Base-by-base conservation (phyloP, 2,113 vertebrate species). In the Stigmatopora argus region DNA sequence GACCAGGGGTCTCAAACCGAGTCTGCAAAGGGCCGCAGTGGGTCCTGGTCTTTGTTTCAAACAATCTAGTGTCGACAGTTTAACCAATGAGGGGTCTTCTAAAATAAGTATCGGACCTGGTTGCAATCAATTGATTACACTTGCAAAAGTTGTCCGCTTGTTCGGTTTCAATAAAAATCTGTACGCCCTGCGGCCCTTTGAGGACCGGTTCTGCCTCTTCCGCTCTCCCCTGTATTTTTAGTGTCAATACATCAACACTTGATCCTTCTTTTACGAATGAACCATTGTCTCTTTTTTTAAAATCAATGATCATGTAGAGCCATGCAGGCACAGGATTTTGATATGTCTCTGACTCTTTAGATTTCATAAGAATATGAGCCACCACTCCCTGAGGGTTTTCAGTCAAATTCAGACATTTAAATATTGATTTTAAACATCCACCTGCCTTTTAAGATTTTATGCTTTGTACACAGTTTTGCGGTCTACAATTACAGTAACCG, bases 301-400 rank as follows among this genome's bases (percentile, higher is more conserved):
- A 87, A 90, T 91, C 89, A 70, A 89, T 90, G 82, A 65, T 78
- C 81, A 70, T 70, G 69, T 76, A 76, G 75, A 77, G 74, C 78
- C 78, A 75, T 61, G 62, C 68, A 78, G 74, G 74, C 79, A 79
- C 69, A 38, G 66, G 78, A 85, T 80, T 87, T 85, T 18, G 72
- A 79, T 78, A 79, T 80, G 72, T 85, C 80, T 84, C 80, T 85
- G 79, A 82, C 79, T 85, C 75, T 83, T 82, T 81, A 82, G 71
- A 78, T 86, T 82, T 83, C 83, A 84, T 38, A 46, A 72, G 83
- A 87, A 87, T 35, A 75, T 70, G 85, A 88, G 18, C 75, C 67
- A n/a, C 70, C 15, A 26, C 26, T 71, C 45, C 78, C 74, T 77
- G 17, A 3, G 65, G 62, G 81, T 49, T 52, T 71, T 58, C 31